These are phyloP conservation scores for Anabacerthia variegaticeps DNA, from an alignment of 2,797 vertebrate species.

Conservation along the genomic window DNA sequence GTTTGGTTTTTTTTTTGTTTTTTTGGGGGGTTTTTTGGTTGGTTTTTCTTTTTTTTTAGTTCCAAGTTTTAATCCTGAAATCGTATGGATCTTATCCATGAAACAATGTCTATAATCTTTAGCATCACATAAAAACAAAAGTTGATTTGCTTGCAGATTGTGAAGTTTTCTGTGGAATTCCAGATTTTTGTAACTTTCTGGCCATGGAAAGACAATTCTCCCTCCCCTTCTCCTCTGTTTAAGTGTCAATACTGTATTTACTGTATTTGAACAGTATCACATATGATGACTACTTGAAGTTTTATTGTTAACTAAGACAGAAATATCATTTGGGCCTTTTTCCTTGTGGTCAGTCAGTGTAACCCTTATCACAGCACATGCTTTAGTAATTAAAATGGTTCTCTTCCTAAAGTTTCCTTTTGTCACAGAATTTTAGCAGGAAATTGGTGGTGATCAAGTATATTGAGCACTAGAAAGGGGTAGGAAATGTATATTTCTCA, in stretches of 20 bases:
- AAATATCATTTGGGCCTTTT: background rate
- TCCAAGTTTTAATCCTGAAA: background rate
- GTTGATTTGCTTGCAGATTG: background rate
- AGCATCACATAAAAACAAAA: background rate
- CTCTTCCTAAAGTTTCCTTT: background rate
- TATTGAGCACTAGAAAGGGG: background rate
- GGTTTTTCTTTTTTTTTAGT: background rate
- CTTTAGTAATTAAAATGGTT: background rate
- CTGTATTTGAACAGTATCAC: background rate
- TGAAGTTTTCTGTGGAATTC: background rate
- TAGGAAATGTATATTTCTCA: background rate
- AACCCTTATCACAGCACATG: background rate
- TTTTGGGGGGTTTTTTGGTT: no score
- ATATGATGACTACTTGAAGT: background rate
- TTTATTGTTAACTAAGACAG: background rate
- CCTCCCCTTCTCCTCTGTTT: fast-evolving
- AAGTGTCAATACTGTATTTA: background rate
- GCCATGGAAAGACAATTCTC: background rate
- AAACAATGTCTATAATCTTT: background rate
- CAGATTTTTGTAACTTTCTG: background rate
- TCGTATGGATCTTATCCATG: background rate
- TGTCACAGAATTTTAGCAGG: background rate
- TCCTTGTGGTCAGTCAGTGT: background rate
- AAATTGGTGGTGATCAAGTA: background rate
- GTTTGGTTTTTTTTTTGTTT: background rate